Evolutionary conservation across 2,113 vertebrate genomes (phyloP), one percentile per base, ranked within the genome.

Genomic region (Trematomus loennbergii): DNA sequence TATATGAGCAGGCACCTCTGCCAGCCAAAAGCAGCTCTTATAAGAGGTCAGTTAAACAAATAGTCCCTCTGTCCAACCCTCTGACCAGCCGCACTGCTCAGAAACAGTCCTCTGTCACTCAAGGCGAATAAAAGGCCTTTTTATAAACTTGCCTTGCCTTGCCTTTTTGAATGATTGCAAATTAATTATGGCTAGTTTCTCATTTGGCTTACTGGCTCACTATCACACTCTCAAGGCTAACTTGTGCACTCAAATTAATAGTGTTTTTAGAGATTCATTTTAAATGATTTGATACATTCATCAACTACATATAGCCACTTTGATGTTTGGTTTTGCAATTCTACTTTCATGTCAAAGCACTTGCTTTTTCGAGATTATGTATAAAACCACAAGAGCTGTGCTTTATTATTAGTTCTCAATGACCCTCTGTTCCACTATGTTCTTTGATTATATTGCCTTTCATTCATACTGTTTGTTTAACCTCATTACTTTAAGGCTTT

Each of bases 11-110:
- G 76, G 50, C 48, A 84, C 76, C 72, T 80, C 45, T 0, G 74
- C 87, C 70, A 50, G 90, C 88, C 88, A 85, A 83, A 80, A 79
- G 73, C 85, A 74, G 87, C 78, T 88, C 73, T 75, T 58, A 48
- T 77, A 80, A 81, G 72, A 82, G 71, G 75, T 12, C 62, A n/a
- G 20, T 78, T 60, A 87, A 89, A 88, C 86, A 89, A 87, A 80
- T 81, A 66, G 11, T 73, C 36, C 60, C 61, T 88, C 60, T 85
- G 75, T 85, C 66, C 46, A 29, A 29, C 29, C 29, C 29, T 50
- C 48, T 45, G 50, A 78, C 64, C 72, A 69, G 75, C 61, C 4
- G 1, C 22, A 2, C 61, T 54, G 66, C 80, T 78, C 58, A 46
- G 45, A 60, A 63, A 62, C 59, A 73, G 52, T n/a, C 49, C 57